Conservation (phyloP, 2,888 invertebrate species). For the Leistus spinibarbis region DNA sequence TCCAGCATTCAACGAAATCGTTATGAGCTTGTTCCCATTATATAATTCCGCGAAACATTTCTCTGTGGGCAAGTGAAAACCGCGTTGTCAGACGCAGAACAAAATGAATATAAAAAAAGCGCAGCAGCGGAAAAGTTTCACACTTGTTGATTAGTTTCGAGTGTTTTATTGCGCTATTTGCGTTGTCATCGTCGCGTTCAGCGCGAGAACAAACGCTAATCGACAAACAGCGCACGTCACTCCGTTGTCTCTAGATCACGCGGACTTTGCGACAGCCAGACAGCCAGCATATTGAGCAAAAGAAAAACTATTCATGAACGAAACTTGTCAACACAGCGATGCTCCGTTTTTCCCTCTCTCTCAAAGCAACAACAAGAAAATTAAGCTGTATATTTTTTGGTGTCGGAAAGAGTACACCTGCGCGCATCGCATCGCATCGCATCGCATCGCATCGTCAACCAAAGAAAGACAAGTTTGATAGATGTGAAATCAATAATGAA, state of each 20-base stretch:
- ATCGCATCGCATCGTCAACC: not conserved
- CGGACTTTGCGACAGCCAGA: too few species aligned
- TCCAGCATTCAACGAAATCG: constrained; percentile 29
- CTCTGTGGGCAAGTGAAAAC: not conserved
- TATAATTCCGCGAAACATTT: not conserved
- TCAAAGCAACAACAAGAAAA: too few species aligned
- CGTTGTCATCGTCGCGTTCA: constrained; percentile 22
- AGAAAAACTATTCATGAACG: not conserved
- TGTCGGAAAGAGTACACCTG: not conserved
- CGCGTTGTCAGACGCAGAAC: constrained; percentile 22
- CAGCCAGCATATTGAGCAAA: not conserved
- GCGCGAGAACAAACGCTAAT: constrained; percentile 20
- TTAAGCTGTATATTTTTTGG: too few species aligned
- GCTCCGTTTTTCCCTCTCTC: not conserved
- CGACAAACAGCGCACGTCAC: constrained; percentile 28
- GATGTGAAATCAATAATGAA: constrained; percentile 43
- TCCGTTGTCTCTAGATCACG: not conserved
- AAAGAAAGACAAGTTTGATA: constrained; percentile 34
- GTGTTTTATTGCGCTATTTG: constrained; percentile 38
- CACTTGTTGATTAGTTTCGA: constrained; percentile 37
- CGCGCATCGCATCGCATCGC: too few species aligned
- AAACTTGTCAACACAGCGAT: not conserved
- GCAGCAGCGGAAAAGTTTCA: constrained; percentile 35
- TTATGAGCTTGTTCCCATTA: constrained; percentile 25
- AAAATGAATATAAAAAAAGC: constrained; percentile 34